Percentiles rank a stretch among this genome's conserved stretches.
These are phyloP conservation scores for Adelosebastes latens DNA, from an alignment of 2,797 vertebrate genomes.

Conservation along the genomic window DNA sequence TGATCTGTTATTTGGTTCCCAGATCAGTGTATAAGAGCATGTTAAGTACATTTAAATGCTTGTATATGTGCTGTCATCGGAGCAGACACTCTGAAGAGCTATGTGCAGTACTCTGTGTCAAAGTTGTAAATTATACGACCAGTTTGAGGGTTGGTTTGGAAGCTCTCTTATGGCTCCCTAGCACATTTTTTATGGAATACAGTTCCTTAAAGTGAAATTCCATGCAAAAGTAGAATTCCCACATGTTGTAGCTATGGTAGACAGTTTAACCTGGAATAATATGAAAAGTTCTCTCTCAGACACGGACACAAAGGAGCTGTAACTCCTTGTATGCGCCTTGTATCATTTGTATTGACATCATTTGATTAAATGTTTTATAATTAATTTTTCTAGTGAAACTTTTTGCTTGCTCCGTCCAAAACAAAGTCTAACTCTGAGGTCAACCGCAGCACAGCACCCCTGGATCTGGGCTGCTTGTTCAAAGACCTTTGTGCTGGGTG, in stretches of 20 bases:
- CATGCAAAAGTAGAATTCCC: constrained; percentile 50
- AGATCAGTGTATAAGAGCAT: constrained; percentile 2
- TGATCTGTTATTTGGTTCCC: constrained; percentile 8
- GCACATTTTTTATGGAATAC: constrained; percentile 49
- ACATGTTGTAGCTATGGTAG: constrained; percentile 27
- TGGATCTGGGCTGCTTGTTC: constrained; percentile 7
- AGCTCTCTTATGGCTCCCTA: constrained; percentile 19
- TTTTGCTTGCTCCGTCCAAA: neutral
- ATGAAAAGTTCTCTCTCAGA: constrained; percentile 6
- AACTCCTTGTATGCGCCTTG: neutral
- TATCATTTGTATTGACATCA: neutral
- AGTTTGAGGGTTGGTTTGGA: constrained; percentile 40
- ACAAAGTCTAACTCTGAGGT: neutral
- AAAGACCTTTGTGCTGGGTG: constrained; percentile 27
- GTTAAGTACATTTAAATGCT: constrained; percentile 30
- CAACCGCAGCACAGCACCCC: neutral
- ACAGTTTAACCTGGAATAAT: constrained; percentile 34
- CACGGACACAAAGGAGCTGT: neutral
- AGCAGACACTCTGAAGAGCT: constrained; percentile 38
- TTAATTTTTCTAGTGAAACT: neutral
- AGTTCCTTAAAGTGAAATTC: constrained; percentile 52
- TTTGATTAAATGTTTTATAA: neutral
- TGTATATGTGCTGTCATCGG: constrained; percentile 41
- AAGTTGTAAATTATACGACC: constrained; percentile 52
- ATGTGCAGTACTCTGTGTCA: constrained; percentile 37